Conservation (phyloP, 1,140 invertebrate genomes). For the Drosophila nigrodunni region DNA sequence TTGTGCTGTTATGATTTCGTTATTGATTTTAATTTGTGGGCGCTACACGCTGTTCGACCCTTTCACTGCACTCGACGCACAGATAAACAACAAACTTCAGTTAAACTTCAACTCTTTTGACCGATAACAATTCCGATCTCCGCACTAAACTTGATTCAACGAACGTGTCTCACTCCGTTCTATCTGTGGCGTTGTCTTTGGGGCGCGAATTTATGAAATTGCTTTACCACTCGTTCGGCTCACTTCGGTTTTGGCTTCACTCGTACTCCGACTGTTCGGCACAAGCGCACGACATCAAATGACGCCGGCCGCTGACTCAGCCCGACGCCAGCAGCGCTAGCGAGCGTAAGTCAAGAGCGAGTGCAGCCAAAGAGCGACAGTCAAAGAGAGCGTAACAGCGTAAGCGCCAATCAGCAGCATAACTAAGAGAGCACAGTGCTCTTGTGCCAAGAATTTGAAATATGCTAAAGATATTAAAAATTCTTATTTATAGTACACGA, state of each 20-base stretch:
- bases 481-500: constrained; percentile 27
- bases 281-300: constrained; percentile 56
- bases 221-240: constrained; percentile 38
- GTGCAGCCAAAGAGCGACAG: constrained; percentile 30
- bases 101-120: constrained; percentile 3
- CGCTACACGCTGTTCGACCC: not conserved
- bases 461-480: constrained; percentile 11
- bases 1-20: constrained; percentile 38
- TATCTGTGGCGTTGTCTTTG: constrained; percentile 16
- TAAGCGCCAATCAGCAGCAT: not conserved
- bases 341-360: constrained; percentile 22
- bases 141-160: constrained; percentile 34
- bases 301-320: constrained; percentile 21
- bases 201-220: constrained; percentile 44
- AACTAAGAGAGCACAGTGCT: constrained; percentile 1
- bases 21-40: constrained; percentile 21
- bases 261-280: constrained; percentile 41
- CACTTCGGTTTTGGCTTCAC: constrained; percentile 6
- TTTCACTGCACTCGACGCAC: constrained; percentile 17
- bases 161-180: constrained; percentile 29
- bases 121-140: constrained; percentile 42
- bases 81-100: constrained; percentile 16
- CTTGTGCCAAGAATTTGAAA: constrained; percentile 16
- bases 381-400: constrained; percentile 8
- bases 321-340: not conserved